phyloP scores from a whole-genome alignment of 2,888 invertebrate species.

The Pogonocherus hispidulus region DNA sequence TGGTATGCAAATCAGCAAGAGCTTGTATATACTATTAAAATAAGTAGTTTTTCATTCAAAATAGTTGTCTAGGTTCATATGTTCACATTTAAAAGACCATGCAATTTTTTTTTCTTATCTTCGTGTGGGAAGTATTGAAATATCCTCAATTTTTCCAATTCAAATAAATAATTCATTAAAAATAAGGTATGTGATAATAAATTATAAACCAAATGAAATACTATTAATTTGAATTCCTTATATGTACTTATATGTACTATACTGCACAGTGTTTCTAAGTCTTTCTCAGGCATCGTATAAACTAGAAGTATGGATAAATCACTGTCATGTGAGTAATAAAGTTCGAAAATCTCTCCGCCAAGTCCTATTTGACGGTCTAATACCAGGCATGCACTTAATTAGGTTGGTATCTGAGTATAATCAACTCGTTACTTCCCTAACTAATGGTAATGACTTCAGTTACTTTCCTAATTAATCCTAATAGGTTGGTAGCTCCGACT shows the following conservation, averaged over 20 bases:
- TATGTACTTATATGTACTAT: background rate
- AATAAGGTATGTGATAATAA: too few species aligned
- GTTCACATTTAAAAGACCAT: too few species aligned
- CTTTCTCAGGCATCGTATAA: background rate
- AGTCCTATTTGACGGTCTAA: constrained; percentile 42
- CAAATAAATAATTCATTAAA: too few species aligned
- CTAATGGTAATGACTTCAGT: constrained; percentile 54
- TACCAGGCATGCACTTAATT: constrained; percentile 41
- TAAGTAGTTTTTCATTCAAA: too few species aligned
- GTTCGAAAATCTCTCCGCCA: constrained; percentile 45
- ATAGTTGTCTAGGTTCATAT: too few species aligned
- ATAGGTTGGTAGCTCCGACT: constrained; percentile 50
- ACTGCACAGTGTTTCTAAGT: background rate
- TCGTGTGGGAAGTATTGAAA: too few species aligned
- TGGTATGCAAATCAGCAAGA: too few species aligned
- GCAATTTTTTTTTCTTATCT: too few species aligned
- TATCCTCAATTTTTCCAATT: too few species aligned
- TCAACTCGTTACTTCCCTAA: constrained; percentile 49
- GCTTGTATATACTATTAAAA: too few species aligned
- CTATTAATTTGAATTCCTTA: too few species aligned
- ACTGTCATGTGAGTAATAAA: constrained; percentile 43
- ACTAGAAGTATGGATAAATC: constrained; percentile 39
- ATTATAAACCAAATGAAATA: too few species aligned
- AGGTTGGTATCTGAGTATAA: constrained; percentile 50
- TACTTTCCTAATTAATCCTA: constrained; percentile 58